These are phyloP conservation scores for Venusia cambrica DNA, from an alignment of 2,888 invertebrate species.

Conservation along the genomic window DNA sequence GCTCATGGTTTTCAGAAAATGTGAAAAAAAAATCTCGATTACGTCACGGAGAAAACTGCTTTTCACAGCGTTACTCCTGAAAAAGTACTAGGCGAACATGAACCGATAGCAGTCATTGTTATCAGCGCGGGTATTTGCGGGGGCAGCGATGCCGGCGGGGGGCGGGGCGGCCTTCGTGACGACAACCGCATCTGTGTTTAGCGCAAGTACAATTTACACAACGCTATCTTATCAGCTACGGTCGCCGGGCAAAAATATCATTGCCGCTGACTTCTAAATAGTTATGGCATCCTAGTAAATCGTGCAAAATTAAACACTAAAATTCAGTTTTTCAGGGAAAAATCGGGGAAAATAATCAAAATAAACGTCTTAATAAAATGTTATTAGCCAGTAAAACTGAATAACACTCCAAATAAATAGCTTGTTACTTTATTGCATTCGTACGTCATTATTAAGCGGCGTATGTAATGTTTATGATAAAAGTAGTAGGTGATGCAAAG, in stretches of 20 bases:
- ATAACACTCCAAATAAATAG: too few relatives aligned
- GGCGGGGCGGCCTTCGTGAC: constrained; percentile 51
- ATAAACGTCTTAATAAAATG: constrained; percentile 7
- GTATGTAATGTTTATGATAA: too few relatives aligned
- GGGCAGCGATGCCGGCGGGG: constrained; percentile 33
- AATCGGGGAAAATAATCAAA: constrained; percentile 8
- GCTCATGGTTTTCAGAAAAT: constrained; percentile 12
- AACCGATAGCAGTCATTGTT: constrained; percentile 61
- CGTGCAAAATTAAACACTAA: constrained; percentile 49
- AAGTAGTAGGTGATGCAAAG: too few relatives aligned
- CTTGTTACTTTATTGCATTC: too few relatives aligned
- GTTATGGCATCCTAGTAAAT: constrained; percentile 52
- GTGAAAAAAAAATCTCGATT: constrained; percentile 22
- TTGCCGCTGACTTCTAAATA: constrained; percentile 35
- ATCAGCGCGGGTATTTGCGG: constrained; percentile 52
- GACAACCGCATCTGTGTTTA: constrained; percentile 51
- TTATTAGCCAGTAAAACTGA: too few relatives aligned
- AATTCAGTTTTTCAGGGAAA: constrained; percentile 37
- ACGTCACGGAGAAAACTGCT: constrained; percentile 56
- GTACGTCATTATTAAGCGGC: too few relatives aligned
- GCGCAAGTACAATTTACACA: constrained; percentile 47
- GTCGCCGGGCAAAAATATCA: constrained; percentile 36
- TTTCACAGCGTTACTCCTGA: constrained; percentile 59
- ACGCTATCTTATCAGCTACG: constrained; percentile 62
- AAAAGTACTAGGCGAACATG: constrained; percentile 74